Evolutionary conservation across 1,140 invertebrate species (phyloP), one percentile per base, ranked within the genome.

Genomic region (Diorhabda elongata): DNA sequence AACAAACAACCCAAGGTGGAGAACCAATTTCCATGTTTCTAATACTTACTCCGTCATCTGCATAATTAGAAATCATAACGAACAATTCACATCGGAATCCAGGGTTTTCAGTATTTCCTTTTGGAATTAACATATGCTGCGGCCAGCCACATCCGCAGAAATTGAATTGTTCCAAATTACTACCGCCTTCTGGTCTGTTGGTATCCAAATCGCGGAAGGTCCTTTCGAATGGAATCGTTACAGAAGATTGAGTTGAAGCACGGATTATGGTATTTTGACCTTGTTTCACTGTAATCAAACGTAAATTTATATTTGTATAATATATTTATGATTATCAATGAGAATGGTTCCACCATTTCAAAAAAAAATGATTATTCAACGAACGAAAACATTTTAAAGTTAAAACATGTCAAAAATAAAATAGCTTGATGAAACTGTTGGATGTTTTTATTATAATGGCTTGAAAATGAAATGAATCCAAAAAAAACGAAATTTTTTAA

Each of bases 101-200:
- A 42, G 42, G 8, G 0, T 42, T 8, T 68, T 86, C 84, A 3
- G 84, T 78, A 3, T 80, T 87, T 42, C 93, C 93, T 80, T 89
- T 91, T 0, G 92, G 89, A 42, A 93, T 78, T 2, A 95, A 83
- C 88, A 95, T 88, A 77, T 95, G 92, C 59, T 93, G 87, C 2
- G 93, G 93, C 92, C 92, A 94, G 59, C 93, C 93, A 78, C 92
- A 95, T 45, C 92, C 92, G 80, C 93, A 94, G 84, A 91, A 92
- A 78, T 91, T 90, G 81, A 89, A 91, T 74, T 86, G 83, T 0
- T 84, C 83, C 47, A 87, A 83, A 2, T 83, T 78, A 3, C 84
- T 75, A 0, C 79, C 76, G 3, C 85, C 86, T 0, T 81, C 81
- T 2, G 88, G 87, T 0, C 88, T 68, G 45, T 80, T 84, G 1